phyloP scores from a whole-genome alignment of 2,888 invertebrate genomes.

The Pristionchus fissidentatus region DNA sequence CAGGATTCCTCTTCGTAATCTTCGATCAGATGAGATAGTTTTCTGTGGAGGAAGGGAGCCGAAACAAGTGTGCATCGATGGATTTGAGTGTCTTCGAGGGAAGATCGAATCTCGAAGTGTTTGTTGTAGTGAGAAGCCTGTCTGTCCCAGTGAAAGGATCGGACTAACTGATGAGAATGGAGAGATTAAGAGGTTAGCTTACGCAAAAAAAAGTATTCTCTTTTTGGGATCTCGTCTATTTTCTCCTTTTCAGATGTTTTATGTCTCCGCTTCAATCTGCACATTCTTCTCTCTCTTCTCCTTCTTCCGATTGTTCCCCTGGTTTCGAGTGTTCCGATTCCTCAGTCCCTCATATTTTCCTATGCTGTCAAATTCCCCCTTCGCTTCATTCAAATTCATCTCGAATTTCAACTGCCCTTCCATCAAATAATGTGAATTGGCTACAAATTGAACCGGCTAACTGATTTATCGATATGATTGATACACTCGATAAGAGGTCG shows the following conservation, averaged over 20 bases:
- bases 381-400: slow-evolving; percentile 10
- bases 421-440: neutral
- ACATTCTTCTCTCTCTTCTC: neutral
- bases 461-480: neutral
- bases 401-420: neutral
- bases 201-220: neutral
- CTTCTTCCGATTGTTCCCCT: neutral
- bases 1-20: slow-evolving; percentile 19
- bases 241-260: slow-evolving; percentile 34
- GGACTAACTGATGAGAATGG: neutral
- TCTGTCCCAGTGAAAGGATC: slow-evolving; percentile 2
- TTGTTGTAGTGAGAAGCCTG: slow-evolving; percentile 18
- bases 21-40: slow-evolving; percentile 32
- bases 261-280: neutral
- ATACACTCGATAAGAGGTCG: neutral
- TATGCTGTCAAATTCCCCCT: slow-evolving; percentile 9
- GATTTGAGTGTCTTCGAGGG: slow-evolving; percentile 26
- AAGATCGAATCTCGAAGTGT: slow-evolving; percentile 21
- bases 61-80: neutral
- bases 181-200: slow-evolving; percentile 31
- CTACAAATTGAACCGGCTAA: slow-evolving; percentile 1
- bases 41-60: slow-evolving; percentile 32
- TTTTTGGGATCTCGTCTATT: neutral
- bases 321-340: slow-evolving; percentile 37
- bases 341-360: neutral